Conservation (phyloP, 2,113 vertebrate genomes). For the Mormyrus iriodes region DNA sequence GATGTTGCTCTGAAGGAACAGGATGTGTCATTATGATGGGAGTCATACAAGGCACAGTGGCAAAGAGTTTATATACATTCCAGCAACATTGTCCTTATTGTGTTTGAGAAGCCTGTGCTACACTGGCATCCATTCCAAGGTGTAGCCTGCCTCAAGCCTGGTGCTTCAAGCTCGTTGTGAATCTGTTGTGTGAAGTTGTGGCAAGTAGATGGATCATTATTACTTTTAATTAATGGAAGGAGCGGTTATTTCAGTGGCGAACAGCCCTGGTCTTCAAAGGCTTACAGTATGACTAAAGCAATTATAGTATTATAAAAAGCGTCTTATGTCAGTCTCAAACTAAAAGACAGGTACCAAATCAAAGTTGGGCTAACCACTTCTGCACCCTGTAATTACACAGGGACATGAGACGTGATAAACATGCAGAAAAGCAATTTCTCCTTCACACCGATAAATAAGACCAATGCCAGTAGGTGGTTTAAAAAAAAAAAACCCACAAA, state of each 20-base stretch:
- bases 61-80: background rate
- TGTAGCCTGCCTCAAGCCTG: background rate
- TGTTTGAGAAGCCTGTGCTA: background rate
- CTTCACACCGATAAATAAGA: background rate
- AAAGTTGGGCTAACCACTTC: background rate
- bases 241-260: background rate
- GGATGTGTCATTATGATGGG: background rate
- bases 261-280: background rate
- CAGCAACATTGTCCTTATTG: background rate
- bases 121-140: background rate
- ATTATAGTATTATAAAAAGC: background rate
- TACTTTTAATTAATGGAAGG: background rate
- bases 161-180: background rate
- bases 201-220: background rate
- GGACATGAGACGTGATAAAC: background rate
- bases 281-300: background rate
- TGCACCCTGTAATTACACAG: background rate
- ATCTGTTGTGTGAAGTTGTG: background rate
- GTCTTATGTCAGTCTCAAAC: background rate
- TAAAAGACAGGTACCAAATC: background rate
- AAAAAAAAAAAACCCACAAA: background rate
- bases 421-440: background rate
- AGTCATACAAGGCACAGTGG: background rate
- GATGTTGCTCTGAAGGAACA: conserved; percentile 3
- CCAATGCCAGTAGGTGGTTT: background rate